Conservation (phyloP, 2,113 vertebrate genomes). For the Sander lucioperca region DNA sequence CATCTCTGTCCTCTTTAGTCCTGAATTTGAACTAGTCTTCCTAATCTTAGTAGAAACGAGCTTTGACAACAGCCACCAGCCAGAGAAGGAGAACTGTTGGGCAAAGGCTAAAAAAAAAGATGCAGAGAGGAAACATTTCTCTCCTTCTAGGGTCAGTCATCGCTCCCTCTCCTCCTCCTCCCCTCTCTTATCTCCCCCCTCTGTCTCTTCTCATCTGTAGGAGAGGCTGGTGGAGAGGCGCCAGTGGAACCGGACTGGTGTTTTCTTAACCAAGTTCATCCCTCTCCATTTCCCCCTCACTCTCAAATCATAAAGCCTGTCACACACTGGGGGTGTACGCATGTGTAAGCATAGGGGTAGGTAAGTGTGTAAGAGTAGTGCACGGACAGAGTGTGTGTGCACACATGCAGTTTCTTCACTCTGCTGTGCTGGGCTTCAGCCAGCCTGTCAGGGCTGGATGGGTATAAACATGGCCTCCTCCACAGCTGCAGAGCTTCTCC, state of each 20-base stretch:
- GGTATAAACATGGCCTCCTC: constrained; percentile 65
- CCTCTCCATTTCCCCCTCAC: constrained; percentile 70
- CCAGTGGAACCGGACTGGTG: constrained; percentile 69
- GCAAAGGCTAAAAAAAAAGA: constrained; percentile 48
- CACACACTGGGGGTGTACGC: constrained; percentile 48
- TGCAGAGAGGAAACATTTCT: constrained; percentile 63
- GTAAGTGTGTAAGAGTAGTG: constrained; percentile 33
- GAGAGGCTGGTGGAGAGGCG: constrained; percentile 70
- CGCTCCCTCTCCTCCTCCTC: constrained; percentile 20
- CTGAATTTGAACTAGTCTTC: constrained; percentile 50
- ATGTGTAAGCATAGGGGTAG: constrained; percentile 41
- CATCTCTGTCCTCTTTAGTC: constrained; percentile 21
- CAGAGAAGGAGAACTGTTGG: constrained; percentile 36
- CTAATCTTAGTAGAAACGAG: constrained; percentile 30
- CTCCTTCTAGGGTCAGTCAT: constrained; percentile 74
- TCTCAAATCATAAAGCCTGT: constrained; percentile 63
- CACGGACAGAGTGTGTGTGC: neutral
- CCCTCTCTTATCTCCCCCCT: constrained; percentile 46
- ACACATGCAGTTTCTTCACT: constrained; percentile 36
- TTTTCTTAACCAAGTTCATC: constrained; percentile 84
- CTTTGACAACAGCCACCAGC: constrained; percentile 57
- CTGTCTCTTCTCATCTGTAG: constrained; percentile 55
- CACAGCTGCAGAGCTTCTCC: constrained; percentile 17
- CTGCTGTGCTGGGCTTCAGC: constrained; percentile 48
- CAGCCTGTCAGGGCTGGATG: constrained; percentile 60